A percentile compares a stretch with the other conserved stretches of the same genome.
These are phyloP conservation scores for Apeira syringaria DNA, from an alignment of 2,888 invertebrate species.

Conservation along the genomic window DNA sequence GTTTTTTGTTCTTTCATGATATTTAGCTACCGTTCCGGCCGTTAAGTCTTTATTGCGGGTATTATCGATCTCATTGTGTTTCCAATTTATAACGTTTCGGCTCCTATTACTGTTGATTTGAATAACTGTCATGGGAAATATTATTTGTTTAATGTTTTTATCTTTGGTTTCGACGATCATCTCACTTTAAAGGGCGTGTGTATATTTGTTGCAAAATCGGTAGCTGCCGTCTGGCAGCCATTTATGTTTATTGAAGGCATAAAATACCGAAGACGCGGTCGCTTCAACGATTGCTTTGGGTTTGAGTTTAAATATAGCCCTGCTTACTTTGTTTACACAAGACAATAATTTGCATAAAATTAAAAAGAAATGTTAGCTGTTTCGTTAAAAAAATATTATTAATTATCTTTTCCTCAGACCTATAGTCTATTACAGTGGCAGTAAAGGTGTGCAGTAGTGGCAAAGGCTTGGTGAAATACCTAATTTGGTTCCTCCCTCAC, in stretches of 20 bases:
- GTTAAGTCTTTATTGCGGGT: slow-evolving; percentile 68
- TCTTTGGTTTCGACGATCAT: slow-evolving; percentile 10
- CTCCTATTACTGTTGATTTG: slow-evolving; percentile 56
- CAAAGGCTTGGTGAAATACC: too few relatives aligned
- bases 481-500: too few relatives aligned
- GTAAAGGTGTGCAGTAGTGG: too few relatives aligned
- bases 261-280: slow-evolving; percentile 47
- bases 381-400: too few relatives aligned
- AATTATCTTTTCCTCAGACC: too few relatives aligned
- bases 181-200: slow-evolving; percentile 23
- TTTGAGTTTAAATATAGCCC: slow-evolving; percentile 21
- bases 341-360: too few relatives aligned
- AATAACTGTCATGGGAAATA: slow-evolving; percentile 73
- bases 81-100: slow-evolving; percentile 69
- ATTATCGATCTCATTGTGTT: slow-evolving; percentile 77
- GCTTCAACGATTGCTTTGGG: slow-evolving; percentile 36
- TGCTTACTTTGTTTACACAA: slow-evolving; percentile 7
- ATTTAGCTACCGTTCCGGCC: slow-evolving; percentile 77
- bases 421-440: too few relatives aligned
- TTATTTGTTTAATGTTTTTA: slow-evolving; percentile 23
- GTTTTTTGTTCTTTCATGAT: slow-evolving; percentile 66
- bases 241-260: slow-evolving; percentile 51
- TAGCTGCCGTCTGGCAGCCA: slow-evolving; percentile 34
- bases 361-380: too few relatives aligned
- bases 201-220: slow-evolving; percentile 30